Base-by-base conservation (phyloP, 2,888 invertebrate genomes). In the Ganaspis brasiliensis region DNA sequence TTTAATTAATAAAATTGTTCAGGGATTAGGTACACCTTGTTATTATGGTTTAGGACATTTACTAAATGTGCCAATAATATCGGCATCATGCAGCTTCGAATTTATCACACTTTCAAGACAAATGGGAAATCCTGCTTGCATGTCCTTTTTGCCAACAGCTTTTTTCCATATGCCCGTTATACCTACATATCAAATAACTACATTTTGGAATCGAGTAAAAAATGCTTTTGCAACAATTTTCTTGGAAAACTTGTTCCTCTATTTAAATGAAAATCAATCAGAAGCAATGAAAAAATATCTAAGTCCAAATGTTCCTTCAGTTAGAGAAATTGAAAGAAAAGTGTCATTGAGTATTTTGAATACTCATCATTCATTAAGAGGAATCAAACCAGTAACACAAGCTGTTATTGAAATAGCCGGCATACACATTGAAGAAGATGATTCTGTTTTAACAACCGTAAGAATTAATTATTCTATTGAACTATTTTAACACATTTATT, bases 391-490 rank as follows among this genome's bases (percentile, higher is more conserved):
- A 1, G 85, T 86, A 1, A 89, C 92, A 1, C 89, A 92, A 0
- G 92, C 90, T 3, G 86, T 93, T 79, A 87, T 94, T 12, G 92
- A 93, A 67, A 92, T 94, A 6, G 94, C 93, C 12, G 94, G 94
- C 40, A 87, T 94, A 75, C 94, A 94, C 79, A 91, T 94, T 4
- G 88, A 90, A 0, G 88, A 87, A 8, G 85, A 78, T 4, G 73
- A 79, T 0, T 9, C 83, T 0, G 19, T 77, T 31, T 75, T 87
- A 6, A 59, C 82, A 0, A 45, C 77, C 35, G 86, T 85, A 73
- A 77, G 61, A 35, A 55, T 2, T 19, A 55, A 0, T n/a, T n/a
- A 45, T 2, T 45, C 4, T 14, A 45, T 45, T 14, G 45, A 2
- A 10, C 14, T n/a, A n/a, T n/a, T n/a, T n/a, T n/a, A 45, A 14